Evolutionary conservation across 2,797 vertebrate species (phyloP).

Genomic region (Dipus sagitta): DNA sequence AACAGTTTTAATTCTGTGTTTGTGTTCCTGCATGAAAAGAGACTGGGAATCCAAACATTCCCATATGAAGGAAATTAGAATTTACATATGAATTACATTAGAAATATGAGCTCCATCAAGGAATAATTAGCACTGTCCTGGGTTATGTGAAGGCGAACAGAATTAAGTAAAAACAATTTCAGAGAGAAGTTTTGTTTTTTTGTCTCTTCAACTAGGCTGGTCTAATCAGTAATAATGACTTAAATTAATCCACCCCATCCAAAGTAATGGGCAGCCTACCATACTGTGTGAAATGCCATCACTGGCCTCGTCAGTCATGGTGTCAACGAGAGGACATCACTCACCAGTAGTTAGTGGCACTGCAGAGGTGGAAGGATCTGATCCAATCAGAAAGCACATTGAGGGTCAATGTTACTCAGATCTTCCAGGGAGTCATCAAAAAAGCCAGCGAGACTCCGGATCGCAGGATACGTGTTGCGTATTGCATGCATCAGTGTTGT

Average conservation of each 20-base stretch:
- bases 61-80: slow-evolving; percentile 90
- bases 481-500: background rate
- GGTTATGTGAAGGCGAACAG: slow-evolving; percentile 88
- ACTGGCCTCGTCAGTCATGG: slow-evolving; percentile 76
- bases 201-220: slow-evolving; percentile 88
- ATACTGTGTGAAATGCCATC: slow-evolving; percentile 84
- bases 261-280: slow-evolving; percentile 78
- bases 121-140: slow-evolving; percentile 91
- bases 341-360: background rate
- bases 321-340: slow-evolving; percentile 41
- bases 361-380: slow-evolving; percentile 11
- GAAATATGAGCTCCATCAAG: slow-evolving; percentile 90
- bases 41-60: slow-evolving; percentile 88
- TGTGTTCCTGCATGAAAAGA: slow-evolving; percentile 86
- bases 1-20: slow-evolving; percentile 87
- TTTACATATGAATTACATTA: slow-evolving; percentile 92
- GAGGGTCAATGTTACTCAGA: background rate
- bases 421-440: background rate
- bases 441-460: background rate
- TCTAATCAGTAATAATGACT: slow-evolving; percentile 90
- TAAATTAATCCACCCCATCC: slow-evolving; percentile 87
- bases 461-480: background rate
- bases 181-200: slow-evolving; percentile 90
- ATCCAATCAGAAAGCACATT: slow-evolving; percentile 34
- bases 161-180: slow-evolving; percentile 91